Evolutionary conservation across 1,140 invertebrate species (phyloP).

Genomic region (Cephus cinctus): DNA sequence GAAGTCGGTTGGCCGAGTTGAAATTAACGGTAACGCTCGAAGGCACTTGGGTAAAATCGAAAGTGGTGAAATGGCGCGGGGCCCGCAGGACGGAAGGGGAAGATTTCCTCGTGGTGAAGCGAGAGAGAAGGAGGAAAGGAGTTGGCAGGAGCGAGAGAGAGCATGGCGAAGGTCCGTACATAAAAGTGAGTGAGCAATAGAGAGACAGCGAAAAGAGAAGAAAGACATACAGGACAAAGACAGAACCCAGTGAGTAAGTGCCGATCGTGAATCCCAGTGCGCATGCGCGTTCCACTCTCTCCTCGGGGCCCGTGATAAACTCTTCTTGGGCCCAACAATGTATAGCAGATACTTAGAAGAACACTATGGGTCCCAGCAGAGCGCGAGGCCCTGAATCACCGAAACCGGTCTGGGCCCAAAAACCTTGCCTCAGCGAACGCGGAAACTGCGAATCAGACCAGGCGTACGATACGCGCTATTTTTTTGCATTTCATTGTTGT

Average conservation of each 20-base stretch:
- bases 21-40: slow-evolving; percentile 23
- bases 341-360: not conserved
- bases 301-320: too few relatives aligned
- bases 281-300: too few relatives aligned
- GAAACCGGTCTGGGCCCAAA: slow-evolving; percentile 35
- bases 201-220: too few relatives aligned
- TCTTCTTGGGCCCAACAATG: not conserved
- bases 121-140: slow-evolving; percentile 11
- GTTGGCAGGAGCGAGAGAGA: not conserved
- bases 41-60: slow-evolving; percentile 21
- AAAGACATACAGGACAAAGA: too few relatives aligned
- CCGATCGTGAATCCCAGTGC: too few relatives aligned
- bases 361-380: not conserved
- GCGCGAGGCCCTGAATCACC: slow-evolving; percentile 32
- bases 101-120: slow-evolving; percentile 13
- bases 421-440: slow-evolving; percentile 32
- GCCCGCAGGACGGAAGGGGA: not conserved
- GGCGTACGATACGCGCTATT: slow-evolving; percentile 17
- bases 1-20: too few relatives aligned
- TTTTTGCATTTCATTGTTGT: not conserved
- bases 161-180: too few relatives aligned
- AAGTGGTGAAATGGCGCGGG: slow-evolving; percentile 22
- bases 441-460: slow-evolving; percentile 31
- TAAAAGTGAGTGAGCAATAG: too few relatives aligned
- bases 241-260: too few relatives aligned